Evolutionary conservation across 2,797 vertebrate species (phyloP).

Genomic region (Semaprochilodus insignis): DNA sequence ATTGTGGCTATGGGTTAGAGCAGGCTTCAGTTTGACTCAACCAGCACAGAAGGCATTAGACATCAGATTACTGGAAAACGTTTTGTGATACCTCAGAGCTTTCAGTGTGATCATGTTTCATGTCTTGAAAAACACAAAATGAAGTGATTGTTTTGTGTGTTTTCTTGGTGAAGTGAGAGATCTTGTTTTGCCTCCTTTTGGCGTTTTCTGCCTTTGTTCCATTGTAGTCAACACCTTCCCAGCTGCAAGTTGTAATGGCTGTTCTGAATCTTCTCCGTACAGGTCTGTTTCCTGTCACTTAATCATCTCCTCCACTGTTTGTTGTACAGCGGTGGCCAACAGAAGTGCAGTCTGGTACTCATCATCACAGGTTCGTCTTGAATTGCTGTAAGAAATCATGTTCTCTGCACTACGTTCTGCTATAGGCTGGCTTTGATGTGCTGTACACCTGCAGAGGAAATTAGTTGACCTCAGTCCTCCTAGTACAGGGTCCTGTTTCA

Average conservation of each 20-base stretch:
- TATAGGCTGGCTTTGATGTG: not conserved
- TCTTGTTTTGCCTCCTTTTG: slow-evolving; percentile 3
- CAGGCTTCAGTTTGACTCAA: not conserved
- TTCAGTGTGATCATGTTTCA: not conserved
- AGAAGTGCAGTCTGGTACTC: slow-evolving; percentile 41
- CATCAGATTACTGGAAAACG: not conserved
- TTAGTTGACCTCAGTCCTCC: not conserved
- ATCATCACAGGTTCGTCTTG: not conserved
- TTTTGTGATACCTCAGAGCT: not conserved
- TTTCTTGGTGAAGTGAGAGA: not conserved
- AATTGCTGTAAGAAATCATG: slow-evolving; percentile 13
- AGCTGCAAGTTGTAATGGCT: slow-evolving; percentile 31
- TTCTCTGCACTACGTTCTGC: not conserved
- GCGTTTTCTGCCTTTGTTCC: not conserved
- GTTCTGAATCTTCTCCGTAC: slow-evolving; percentile 21
- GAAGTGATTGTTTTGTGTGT: not conserved
- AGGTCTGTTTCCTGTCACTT: slow-evolving; percentile 50
- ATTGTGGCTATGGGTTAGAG: slow-evolving; percentile 33
- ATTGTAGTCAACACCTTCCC: slow-evolving; percentile 3
- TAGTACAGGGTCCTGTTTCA: not conserved
- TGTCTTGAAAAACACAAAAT: not conserved
- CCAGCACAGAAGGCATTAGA: not conserved
- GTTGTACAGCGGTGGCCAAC: slow-evolving; percentile 30
- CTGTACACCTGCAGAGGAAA: slow-evolving; percentile 4
- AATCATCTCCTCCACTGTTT: slow-evolving; percentile 17